Evolutionary conservation across 2,888 invertebrate species (phyloP), one percentile per base, ranked within the genome.

Genomic region (Drosophila parthenogenetica): DNA sequence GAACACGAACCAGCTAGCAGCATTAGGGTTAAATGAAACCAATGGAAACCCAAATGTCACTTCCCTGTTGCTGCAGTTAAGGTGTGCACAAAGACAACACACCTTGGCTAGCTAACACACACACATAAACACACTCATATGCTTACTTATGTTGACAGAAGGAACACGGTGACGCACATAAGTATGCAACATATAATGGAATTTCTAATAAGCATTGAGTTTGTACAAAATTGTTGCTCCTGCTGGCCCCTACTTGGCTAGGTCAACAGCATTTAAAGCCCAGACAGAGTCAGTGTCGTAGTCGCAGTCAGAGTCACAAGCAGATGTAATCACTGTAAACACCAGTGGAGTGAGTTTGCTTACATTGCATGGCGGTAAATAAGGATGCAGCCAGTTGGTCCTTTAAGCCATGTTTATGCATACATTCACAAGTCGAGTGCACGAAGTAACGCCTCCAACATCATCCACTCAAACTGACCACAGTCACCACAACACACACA

Each of bases 131-230:
- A 5, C 5, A 5, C 22, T 22, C 5, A 5, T 22, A 22, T 22
- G 22, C 29, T 29, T 29, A 29, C 5, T 73, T 72, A 59, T 85
- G 89, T 83, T 85, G 81, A 86, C 87, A 86, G 53, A 75, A 58
- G 54, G 29, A 53, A 55, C 63, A 57, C 61, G 65, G 35, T 48
- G 22, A 60, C 59, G 48, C 67, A 73, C 65, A 79, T 74, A 74
- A 80, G 77, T 76, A 73, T 79, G 42, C 80, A 48, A 79, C 72
- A 68, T 77, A 87, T 85, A 85, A 85, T 88, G 87, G 85, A 85
- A 88, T 85, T 85, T 89, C 84, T 87, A 88, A 88, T 85, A 83
- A 84, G 73, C 51, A 48, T 61, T 51, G 61, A 43, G 46, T 58
- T 55, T 51, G 37, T 49, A 37, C 54, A 49, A 29, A 29, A 55